A percentile compares a stretch with the other conserved stretches of the same genome.
phyloP scores from a whole-genome alignment of 2,113 vertebrate species.

The Micronisus gabar region DNA sequence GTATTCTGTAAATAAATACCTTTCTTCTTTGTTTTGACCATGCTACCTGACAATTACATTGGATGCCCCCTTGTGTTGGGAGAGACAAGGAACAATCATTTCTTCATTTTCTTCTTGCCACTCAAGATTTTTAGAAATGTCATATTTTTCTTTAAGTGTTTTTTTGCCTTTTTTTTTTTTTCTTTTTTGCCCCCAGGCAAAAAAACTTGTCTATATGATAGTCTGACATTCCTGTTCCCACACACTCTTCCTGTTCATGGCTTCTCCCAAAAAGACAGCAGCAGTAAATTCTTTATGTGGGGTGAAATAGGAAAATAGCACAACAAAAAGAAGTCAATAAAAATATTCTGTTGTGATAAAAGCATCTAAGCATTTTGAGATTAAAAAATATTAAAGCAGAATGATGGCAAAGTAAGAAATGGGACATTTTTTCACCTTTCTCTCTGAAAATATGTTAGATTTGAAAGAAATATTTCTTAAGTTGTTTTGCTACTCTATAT shows the following conservation, averaged over 20 bases:
- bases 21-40: background rate
- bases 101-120: constrained; percentile 10
- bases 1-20: background rate
- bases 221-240: constrained; percentile 2
- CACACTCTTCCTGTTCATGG: background rate
- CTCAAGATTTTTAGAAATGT: constrained; percentile 21
- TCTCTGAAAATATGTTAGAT: background rate
- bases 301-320: background rate
- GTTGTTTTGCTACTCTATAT: background rate
- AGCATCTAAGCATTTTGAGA: background rate
- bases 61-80: constrained; percentile 34
- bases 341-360: background rate
- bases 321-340: background rate
- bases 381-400: background rate
- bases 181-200: background rate
- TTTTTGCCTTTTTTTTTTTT: background rate
- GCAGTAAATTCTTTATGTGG: background rate
- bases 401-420: background rate
- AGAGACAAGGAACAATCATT: background rate
- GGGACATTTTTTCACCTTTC: background rate
- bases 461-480: background rate
- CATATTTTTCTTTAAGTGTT: background rate
- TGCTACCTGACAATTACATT: background rate
- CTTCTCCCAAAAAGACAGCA: background rate
- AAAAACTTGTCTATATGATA: constrained; percentile 16